Evolutionary conservation across 2,797 vertebrate species (phyloP).

Genomic region (Anguilla obscura): DNA sequence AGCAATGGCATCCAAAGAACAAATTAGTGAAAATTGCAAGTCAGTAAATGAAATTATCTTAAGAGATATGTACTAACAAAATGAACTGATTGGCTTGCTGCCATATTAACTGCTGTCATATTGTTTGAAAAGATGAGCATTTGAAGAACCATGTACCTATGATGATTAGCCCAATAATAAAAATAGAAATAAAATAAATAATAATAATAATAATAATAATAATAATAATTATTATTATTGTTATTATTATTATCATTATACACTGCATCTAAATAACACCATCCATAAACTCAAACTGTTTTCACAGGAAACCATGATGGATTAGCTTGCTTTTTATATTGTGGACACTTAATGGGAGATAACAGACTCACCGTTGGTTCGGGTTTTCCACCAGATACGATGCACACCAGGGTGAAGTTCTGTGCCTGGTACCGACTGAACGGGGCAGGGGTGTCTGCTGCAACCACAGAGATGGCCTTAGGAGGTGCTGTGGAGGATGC

Average conservation of each 20-base stretch:
- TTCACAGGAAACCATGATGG: not conserved
- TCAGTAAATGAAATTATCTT: no score
- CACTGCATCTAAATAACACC: no score
- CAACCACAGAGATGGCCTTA: constrained; percentile 89
- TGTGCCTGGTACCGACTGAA: constrained; percentile 97
- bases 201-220: not conserved
- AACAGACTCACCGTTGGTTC: constrained; percentile 84
- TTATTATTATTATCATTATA: no score
- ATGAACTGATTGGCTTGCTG: no score
- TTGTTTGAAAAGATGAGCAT: no score
- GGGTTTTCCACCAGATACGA: constrained; percentile 91
- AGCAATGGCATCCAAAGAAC: no score
- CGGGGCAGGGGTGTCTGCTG: constrained; percentile 85
- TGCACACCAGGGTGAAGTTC: constrained; percentile 95
- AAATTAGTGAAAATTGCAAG: no score
- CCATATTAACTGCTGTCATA: no score
- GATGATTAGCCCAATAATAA: no score
- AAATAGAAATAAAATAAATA: not conserved
- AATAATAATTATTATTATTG: no score
- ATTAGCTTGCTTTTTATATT: not conserved
- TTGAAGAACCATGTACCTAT: no score
- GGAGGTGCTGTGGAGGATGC: constrained; percentile 81
- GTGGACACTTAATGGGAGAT: not conserved
- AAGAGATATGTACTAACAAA: no score
- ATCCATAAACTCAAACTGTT: not conserved